These are phyloP conservation scores for Pseudolaguvia tuberculata DNA, from an alignment of 2,113 vertebrate genomes.

Conservation along the genomic window DNA sequence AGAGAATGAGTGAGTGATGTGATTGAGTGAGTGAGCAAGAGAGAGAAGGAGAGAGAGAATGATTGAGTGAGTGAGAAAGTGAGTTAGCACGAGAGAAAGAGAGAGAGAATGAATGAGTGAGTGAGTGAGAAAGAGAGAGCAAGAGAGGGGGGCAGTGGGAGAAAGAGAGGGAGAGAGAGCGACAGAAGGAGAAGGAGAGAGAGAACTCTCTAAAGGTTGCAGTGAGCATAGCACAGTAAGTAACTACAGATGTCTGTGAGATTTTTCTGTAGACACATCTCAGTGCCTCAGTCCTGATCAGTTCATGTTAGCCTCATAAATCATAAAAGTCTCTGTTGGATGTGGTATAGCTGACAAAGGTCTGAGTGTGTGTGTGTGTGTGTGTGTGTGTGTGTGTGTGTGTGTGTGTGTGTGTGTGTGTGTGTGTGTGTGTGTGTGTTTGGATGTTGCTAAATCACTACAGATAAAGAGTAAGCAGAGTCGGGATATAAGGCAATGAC, in stretches of 20 bases:
- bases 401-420: slow-evolving; percentile 46
- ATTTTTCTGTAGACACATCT: slow-evolving; percentile 49
- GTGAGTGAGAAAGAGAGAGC: no score
- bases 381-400: slow-evolving; percentile 15
- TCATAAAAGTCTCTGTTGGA: slow-evolving; percentile 55
- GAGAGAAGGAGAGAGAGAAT: no score
- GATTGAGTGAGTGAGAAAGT: no score
- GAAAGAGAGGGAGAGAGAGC: no score
- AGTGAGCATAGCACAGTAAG: slow-evolving; percentile 18
- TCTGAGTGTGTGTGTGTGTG: slow-evolving; percentile 48
- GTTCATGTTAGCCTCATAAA: slow-evolving; percentile 64
- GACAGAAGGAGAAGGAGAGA: background rate
- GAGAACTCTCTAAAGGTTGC: slow-evolving; percentile 12
- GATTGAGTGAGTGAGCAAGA: no score
- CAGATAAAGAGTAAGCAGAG: slow-evolving; percentile 46
- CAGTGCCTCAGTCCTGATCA: slow-evolving; percentile 53
- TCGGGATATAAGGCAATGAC: slow-evolving; percentile 49
- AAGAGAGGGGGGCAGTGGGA: no score
- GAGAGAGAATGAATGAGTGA: no score
- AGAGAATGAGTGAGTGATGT: no score
- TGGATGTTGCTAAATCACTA: slow-evolving; percentile 15
- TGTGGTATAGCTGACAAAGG: slow-evolving; percentile 27
- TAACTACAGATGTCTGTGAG: slow-evolving; percentile 25
- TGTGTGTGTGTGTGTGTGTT: slow-evolving; percentile 39
- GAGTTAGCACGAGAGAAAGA: no score